A percentile compares a stretch with the other conserved stretches of the same genome.
These are phyloP conservation scores for Mimumesa dahlbomi DNA, from an alignment of 2,888 invertebrate genomes.

Conservation along the genomic window DNA sequence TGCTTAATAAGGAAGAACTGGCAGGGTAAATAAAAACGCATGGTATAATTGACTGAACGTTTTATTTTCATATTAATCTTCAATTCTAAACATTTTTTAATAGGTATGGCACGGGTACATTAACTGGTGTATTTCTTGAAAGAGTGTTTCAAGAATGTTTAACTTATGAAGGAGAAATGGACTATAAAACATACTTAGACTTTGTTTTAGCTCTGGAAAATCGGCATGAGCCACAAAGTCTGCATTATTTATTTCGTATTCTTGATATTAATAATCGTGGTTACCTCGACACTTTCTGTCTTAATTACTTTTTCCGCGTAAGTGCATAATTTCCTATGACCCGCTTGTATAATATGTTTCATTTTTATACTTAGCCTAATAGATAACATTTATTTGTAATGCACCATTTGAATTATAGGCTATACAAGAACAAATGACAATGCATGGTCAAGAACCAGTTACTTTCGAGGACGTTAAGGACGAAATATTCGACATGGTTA, in stretches of 20 bases:
- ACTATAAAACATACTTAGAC: conserved; percentile 98
- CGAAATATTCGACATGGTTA: conserved; percentile 99
- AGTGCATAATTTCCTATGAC: conserved; percentile 33
- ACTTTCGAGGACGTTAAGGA: conserved; percentile 97
- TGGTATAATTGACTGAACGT: too few relatives aligned
- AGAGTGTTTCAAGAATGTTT: conserved; percentile 97
- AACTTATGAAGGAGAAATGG: conserved; percentile 97
- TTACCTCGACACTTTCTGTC: conserved; percentile 92
- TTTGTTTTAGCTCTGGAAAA: conserved; percentile 96
- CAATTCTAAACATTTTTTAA: conserved; percentile 30
- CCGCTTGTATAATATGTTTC: neutral
- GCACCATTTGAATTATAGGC: conserved; percentile 86
- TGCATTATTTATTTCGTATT: conserved; percentile 95
- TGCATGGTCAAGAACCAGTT: conserved; percentile 93
- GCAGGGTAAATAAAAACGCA: conserved; percentile 84
- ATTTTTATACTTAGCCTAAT: neutral
- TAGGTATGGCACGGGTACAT: conserved; percentile 93
- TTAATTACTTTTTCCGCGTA: conserved; percentile 96
- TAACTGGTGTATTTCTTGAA: conserved; percentile 94
- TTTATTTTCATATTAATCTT: neutral
- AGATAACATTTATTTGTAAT: neutral
- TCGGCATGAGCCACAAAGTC: conserved; percentile 93
- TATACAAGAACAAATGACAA: conserved; percentile 94
- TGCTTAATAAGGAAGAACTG: conserved; percentile 95
- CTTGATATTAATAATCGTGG: conserved; percentile 94